Conservation (phyloP, 2,113 vertebrate species). For the Micronycteris hirsuta region DNA sequence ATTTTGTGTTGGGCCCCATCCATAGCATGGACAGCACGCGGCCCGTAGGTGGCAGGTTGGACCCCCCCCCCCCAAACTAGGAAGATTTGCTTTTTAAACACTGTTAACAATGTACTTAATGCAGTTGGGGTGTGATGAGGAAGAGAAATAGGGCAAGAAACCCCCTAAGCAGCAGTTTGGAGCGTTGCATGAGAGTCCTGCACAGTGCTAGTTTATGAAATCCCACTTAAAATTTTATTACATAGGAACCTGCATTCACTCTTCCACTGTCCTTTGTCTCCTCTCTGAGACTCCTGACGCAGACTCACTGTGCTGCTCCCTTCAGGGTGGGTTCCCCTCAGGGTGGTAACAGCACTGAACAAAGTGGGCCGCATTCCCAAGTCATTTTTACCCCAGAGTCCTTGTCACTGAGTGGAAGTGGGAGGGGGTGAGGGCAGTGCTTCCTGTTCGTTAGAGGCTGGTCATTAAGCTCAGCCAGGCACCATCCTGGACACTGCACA, state of each 20-base stretch:
- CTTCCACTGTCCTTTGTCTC: neutral
- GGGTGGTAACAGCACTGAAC: neutral
- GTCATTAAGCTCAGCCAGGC: neutral
- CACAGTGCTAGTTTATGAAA: neutral
- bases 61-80: neutral
- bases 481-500: neutral
- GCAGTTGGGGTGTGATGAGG: neutral
- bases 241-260: neutral
- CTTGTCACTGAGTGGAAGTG: neutral
- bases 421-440: neutral
- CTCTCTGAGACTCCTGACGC: neutral
- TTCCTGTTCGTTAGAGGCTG: neutral
- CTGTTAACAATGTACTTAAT: neutral
- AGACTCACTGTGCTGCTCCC: neutral
- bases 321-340: neutral
- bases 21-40: no score
- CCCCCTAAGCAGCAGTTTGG: neutral
- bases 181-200: neutral
- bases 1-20: no score
- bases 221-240: neutral
- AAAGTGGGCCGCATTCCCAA: neutral
- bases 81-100: no score
- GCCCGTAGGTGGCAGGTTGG: no score
- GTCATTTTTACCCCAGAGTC: neutral
- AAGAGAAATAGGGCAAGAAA: neutral